Percentiles rank a stretch among this genome's conserved stretches.
Conservation (phyloP, 1,140 invertebrate genomes). For the Goniozus legneri region DNA sequence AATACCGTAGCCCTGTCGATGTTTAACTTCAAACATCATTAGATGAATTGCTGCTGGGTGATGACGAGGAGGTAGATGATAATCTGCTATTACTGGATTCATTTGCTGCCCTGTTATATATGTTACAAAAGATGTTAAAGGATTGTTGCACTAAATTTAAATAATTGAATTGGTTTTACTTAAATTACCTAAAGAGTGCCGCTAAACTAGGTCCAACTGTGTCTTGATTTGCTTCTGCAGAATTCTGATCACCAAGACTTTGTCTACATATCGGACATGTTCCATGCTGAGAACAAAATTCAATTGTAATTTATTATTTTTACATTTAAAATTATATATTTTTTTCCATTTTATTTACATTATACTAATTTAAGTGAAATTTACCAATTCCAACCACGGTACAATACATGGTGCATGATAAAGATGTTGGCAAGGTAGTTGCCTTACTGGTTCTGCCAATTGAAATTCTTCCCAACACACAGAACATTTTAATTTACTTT, state of each 20-base stretch:
- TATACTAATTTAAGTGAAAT: constrained; percentile 26
- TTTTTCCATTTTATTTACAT: constrained; percentile 1
- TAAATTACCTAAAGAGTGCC: constrained; percentile 50
- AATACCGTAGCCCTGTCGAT: background rate
- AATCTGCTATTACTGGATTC: constrained; percentile 43
- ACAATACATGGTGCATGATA: constrained; percentile 92
- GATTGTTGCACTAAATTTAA: background rate
- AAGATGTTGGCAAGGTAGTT: constrained; percentile 86
- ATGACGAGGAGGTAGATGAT: constrained; percentile 38
- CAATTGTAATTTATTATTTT: background rate
- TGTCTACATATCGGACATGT: constrained; percentile 94
- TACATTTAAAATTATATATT: constrained; percentile 1
- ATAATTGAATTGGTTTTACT: background rate
- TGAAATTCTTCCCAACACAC: constrained; percentile 96
- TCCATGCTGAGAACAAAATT: constrained; percentile 66
- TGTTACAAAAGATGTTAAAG: background rate
- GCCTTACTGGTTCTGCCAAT: constrained; percentile 78
- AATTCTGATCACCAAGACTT: constrained; percentile 61
- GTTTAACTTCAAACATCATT: background rate
- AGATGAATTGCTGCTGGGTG: background rate
- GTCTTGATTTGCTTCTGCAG: constrained; percentile 46
- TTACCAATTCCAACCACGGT: constrained; percentile 88
- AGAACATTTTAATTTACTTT: constrained; percentile 84
- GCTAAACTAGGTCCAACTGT: constrained; percentile 51
- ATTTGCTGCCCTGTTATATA: constrained; percentile 37